These are phyloP conservation scores for Pachycephala philippinensis DNA, from an alignment of 2,113 vertebrate genomes.

Conservation along the genomic window DNA sequence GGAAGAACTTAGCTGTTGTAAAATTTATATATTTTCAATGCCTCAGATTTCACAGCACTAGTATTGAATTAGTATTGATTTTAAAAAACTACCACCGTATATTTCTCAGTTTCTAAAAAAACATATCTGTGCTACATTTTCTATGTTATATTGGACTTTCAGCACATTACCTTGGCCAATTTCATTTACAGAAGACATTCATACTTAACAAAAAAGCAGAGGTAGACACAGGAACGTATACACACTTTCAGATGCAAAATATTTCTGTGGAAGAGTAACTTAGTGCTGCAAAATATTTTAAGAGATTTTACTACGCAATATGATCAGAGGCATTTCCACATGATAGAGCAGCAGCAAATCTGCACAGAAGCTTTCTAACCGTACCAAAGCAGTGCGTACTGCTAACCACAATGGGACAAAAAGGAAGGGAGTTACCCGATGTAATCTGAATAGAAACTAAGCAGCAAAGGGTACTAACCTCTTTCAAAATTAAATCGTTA, in stretches of 20 bases:
- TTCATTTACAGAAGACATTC: background rate
- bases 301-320: background rate
- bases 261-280: background rate
- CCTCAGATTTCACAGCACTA: background rate
- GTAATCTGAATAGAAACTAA: slow-evolving; percentile 40
- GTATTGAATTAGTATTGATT: background rate
- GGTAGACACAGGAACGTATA: background rate
- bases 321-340: background rate
- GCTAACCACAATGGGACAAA: slow-evolving; percentile 54
- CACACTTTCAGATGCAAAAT: background rate
- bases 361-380: background rate
- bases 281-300: background rate
- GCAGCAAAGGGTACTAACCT: background rate
- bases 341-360: background rate
- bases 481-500: background rate
- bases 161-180: background rate
- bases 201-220: background rate
- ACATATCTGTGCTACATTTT: background rate
- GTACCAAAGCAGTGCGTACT: background rate
- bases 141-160: background rate
- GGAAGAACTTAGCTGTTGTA: background rate
- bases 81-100: background rate
- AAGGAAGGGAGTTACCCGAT: slow-evolving; percentile 61
- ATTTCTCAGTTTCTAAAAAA: background rate
- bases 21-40: background rate